Evolutionary conservation across 2,888 invertebrate genomes (phyloP), one percentile per base, ranked within the genome.

Genomic region (Malachius bipustulatus): DNA sequence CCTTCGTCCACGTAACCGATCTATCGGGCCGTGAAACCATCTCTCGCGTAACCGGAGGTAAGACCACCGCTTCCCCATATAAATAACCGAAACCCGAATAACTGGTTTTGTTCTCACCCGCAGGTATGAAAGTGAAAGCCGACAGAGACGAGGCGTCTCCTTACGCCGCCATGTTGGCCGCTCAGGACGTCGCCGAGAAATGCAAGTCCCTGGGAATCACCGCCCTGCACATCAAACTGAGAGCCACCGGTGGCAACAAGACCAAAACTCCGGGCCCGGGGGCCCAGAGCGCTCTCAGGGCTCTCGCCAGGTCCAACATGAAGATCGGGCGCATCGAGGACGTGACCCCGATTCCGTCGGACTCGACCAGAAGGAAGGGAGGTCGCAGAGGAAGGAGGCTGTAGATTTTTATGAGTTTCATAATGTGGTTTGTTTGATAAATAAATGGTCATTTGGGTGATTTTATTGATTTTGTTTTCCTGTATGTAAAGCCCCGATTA

Each of bases 151-250:
- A 98, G 69, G 93, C 98, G 46, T 97, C 97, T 30, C 98, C 98
- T 31, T 99, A 98, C 62, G 98, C 98, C 56, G 98, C 98, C 78
- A 99, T 98, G 98, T 91, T 98, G 70, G 98, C 98, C 52, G 97
- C 97, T 47, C 97, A 56, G 87, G 98, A 99, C 73, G 98, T 98
- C 40, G 94, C 98, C 51, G 98, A 98, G 60, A 93, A 91, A 59
- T 98, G 97, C 71, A 97, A 96, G 67, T 72, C 79, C 26, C 74
- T 98, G 35, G 97, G 97, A 35, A 97, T 98, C 60, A 97, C 90
- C 41, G 97, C 98, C 8, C 73, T 98, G 31, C 97, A 99, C 70
- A 94, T 98, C 54, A 97, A 97, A 65, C 73, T 98, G 48, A 77
- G 98, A 58, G 98, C 97, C 19, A 98, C 97, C 39, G 98, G 98